Evolutionary conservation across 2,797 vertebrate species (phyloP), one percentile per base, ranked within the genome.

Genomic region (Iguana delicatissima): DNA sequence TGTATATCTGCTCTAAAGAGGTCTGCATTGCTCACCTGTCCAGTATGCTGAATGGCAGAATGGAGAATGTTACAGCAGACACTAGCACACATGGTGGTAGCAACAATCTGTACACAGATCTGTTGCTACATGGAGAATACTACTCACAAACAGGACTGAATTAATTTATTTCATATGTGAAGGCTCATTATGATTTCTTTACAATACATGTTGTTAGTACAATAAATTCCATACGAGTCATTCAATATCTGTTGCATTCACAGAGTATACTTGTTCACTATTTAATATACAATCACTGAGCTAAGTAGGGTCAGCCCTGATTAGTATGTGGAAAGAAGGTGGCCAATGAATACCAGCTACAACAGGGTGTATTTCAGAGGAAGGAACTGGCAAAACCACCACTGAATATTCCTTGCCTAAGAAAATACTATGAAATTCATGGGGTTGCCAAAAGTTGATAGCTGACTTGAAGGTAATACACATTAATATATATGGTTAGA

Each of bases 111-210:
- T 50, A 85, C 9, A 59, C 32, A 74, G 42, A 55, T 8, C 24
- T 42, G 46, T 86, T 24, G 32, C 22, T 22, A 86, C 62, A 84
- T 50, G 62, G 3, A 46, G 7, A 52, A 38, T 72, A 20, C 35
- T 46, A 72, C 46, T 72, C 6, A 86, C 14, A 29, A 7, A 64
- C 59, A 57, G 20, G 12, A 26, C 5, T 62, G 73, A 42, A 77
- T 46, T 4, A 32, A 42, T 77, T 86, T 86, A 32, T 7, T 32
- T 87, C 16, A 38, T 86, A 86, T 86, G 57, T 76, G 55, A 87
- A 7, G 7, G 13, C 50, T 55, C 1, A 86, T 38, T 59, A 76
- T 16, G 18, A 38, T 76, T 35, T 35, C 1, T 73, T 32, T 86
- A 86, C 24, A 76, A 59, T 74, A 35, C 20, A 26, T 69, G 26